These are phyloP conservation scores for Rhizomys pruinosus DNA, from an alignment of 2,113 vertebrate genomes.

Conservation along the genomic window DNA sequence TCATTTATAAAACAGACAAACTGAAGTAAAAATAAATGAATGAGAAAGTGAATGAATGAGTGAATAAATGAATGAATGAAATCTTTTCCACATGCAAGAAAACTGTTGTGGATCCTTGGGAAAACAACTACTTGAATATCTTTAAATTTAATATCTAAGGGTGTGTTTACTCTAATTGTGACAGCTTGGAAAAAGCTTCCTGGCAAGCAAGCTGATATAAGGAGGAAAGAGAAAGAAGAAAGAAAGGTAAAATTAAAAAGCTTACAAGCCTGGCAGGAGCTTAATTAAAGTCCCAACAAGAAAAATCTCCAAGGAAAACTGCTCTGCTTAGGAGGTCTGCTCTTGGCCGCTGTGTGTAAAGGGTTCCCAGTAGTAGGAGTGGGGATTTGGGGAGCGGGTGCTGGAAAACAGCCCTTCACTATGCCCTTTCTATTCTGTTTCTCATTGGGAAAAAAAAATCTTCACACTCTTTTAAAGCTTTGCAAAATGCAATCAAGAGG, in stretches of 20 bases:
- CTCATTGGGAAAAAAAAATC: constrained; percentile 79
- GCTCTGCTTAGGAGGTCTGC: constrained; percentile 77
- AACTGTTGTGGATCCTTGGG: constrained; percentile 32
- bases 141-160: constrained; percentile 73
- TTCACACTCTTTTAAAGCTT: constrained; percentile 83
- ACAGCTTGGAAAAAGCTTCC: constrained; percentile 76
- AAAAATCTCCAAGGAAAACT: constrained; percentile 81
- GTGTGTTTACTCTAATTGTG: constrained; percentile 74
- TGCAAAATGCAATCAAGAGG: constrained; percentile 77
- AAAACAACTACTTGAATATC: constrained; percentile 61
- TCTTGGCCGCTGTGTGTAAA: constrained; percentile 72
- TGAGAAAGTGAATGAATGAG: neutral
- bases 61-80: neutral
- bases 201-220: constrained; percentile 75
- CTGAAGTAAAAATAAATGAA: neutral
- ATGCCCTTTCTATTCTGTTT: constrained; percentile 81
- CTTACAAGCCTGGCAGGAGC: constrained; percentile 82
- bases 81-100: constrained; percentile 56
- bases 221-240: constrained; percentile 61
- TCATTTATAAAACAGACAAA: neutral
- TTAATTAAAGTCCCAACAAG: constrained; percentile 87
- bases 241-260: constrained; percentile 72
- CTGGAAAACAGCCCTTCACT: constrained; percentile 78
- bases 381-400: constrained; percentile 65
- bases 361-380: constrained; percentile 69